Conservation (phyloP, 2,888 invertebrate genomes). For the Aelia acuminata region DNA sequence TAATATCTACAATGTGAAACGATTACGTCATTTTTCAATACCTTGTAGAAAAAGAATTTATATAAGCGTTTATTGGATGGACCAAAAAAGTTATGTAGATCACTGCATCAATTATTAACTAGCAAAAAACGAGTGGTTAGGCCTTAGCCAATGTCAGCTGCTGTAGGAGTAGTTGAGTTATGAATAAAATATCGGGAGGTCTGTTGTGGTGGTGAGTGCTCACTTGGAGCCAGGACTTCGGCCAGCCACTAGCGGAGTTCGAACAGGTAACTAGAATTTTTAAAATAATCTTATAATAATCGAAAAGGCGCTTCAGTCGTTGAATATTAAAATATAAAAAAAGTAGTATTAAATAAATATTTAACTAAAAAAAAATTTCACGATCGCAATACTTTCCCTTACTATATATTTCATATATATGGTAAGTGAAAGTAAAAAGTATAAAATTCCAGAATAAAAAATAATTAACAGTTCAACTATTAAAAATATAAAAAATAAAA, state of each 20-base stretch:
- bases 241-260: background rate
- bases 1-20: no score
- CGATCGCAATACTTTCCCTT: no score
- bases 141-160: slow-evolving; percentile 42
- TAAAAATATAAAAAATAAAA: no score
- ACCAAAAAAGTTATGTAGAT: background rate
- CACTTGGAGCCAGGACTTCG: background rate
- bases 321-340: no score
- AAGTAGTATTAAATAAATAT: no score
- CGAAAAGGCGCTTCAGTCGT: no score
- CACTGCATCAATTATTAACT: background rate
- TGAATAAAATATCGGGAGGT: slow-evolving; percentile 10
- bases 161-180: background rate
- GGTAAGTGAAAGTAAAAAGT: no score
- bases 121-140: background rate
- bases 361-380: no score
- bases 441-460: no score
- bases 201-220: background rate
- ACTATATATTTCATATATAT: no score
- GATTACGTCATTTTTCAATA: no score
- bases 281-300: background rate
- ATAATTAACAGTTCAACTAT: no score
- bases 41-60: background rate
- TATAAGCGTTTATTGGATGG: background rate
- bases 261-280: background rate